Conservation (phyloP, 2,888 invertebrate genomes). For the Cheilosia urbana region DNA sequence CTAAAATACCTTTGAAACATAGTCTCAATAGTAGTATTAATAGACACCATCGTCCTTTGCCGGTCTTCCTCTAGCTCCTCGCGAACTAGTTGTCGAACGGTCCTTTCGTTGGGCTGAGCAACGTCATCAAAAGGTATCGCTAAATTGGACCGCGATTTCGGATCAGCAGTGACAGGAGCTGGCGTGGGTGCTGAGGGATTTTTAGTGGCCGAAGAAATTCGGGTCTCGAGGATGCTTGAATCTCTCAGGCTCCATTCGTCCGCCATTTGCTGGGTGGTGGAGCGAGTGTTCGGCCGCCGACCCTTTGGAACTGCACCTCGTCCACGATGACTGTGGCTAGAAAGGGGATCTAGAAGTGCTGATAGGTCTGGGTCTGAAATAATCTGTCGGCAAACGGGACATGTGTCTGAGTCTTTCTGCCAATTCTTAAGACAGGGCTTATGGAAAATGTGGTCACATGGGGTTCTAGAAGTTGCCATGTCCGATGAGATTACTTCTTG, state of each 20-base stretch:
- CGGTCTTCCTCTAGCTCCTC: background rate
- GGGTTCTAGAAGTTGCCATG: background rate
- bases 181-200: background rate
- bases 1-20: background rate
- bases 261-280: background rate
- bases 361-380: background rate
- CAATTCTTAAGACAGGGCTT: background rate
- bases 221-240: background rate
- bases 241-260: background rate
- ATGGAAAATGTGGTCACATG: background rate
- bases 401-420: background rate
- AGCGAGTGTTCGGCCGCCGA: background rate
- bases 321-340: background rate
- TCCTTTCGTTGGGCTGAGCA: background rate
- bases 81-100: background rate
- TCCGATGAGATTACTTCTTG: background rate
- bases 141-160: background rate
- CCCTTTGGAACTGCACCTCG: background rate
- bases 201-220: background rate
- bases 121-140: background rate
- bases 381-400: background rate
- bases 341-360: background rate
- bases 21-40: background rate
- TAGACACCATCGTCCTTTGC: background rate
- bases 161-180: background rate